phyloP scores from a whole-genome alignment of 2,888 invertebrate genomes.

The Cephalotes varians region DNA sequence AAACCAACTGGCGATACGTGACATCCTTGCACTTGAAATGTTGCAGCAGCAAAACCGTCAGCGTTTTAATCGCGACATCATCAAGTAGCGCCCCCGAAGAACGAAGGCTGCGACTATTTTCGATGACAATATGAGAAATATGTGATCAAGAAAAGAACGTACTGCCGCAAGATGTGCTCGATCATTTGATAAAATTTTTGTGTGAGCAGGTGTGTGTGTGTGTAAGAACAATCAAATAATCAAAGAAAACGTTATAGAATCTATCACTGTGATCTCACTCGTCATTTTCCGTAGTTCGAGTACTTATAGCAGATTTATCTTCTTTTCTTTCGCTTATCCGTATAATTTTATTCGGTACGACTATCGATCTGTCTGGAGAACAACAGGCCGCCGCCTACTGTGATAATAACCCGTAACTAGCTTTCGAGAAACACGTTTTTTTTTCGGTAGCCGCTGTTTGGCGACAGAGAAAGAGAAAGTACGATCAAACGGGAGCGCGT shows the following conservation, averaged over 20 bases:
- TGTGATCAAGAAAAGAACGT: background rate
- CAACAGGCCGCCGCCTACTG: background rate
- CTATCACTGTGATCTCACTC: background rate
- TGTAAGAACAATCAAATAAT: background rate
- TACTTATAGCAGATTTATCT: background rate
- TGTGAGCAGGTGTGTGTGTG: background rate
- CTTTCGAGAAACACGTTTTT: conserved; percentile 24
- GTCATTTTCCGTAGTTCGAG: background rate
- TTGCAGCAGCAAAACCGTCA: conserved; percentile 61
- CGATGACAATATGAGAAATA: background rate
- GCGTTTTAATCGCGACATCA: conserved; percentile 59
- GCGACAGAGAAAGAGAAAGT: conserved; percentile 21
- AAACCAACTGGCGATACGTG: conserved; percentile 53
- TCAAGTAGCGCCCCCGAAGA: conserved; percentile 35
- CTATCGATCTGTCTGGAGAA: background rate
- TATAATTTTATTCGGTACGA: background rate
- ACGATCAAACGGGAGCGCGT: conserved; percentile 9
- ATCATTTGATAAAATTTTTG: background rate
- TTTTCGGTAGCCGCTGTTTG: background rate
- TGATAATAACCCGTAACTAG: conserved; percentile 15
- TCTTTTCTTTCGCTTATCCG: background rate
- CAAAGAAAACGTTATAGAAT: background rate
- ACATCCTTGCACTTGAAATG: conserved; percentile 62
- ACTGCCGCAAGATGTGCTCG: background rate
- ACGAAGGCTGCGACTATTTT: background rate